Conservation (phyloP, 2,888 invertebrate genomes). For the Loripinus fragilis region DNA sequence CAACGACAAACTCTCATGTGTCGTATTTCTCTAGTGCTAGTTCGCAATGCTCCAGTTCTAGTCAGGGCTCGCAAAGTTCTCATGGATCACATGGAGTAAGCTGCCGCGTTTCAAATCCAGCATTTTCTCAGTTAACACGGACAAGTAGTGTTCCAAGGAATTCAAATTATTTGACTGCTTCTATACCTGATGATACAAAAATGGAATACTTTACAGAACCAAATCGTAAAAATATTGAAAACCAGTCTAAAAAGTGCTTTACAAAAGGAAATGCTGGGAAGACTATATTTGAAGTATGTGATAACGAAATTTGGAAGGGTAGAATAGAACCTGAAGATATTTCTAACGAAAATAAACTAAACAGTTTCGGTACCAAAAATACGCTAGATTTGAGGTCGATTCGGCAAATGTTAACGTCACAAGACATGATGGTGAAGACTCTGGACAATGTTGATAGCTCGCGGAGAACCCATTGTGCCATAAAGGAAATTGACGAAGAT, state of each 20-base stretch:
- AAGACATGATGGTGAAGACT: conserved; percentile 73
- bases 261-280: conserved; percentile 46
- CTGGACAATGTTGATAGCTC: conserved; percentile 57
- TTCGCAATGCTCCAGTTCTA: conserved; percentile 45
- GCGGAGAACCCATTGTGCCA: conserved; percentile 55
- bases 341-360: conserved; percentile 25
- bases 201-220: conserved; percentile 38
- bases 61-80: conserved; percentile 48
- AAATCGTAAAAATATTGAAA: conserved; percentile 31
- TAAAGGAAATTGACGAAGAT: conserved; percentile 65
- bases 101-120: not conserved
- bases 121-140: conserved; percentile 27
- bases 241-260: not conserved
- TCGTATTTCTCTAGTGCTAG: conserved; percentile 48
- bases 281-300: conserved; percentile 59
- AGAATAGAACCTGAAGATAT: conserved; percentile 39
- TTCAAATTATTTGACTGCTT: conserved; percentile 57
- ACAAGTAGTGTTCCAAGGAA: conserved; percentile 35
- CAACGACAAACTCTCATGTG: conserved; percentile 49
- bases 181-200: conserved; percentile 62
- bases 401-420: conserved; percentile 69
- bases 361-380: conserved; percentile 26
- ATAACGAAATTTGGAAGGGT: conserved; percentile 63
- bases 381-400: conserved; percentile 70
- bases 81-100: conserved; percentile 19